A percentile compares a stretch with the other conserved stretches of the same genome.
Conservation (phyloP, 2,113 vertebrate species). For the Phyllostomus discolor region DNA sequence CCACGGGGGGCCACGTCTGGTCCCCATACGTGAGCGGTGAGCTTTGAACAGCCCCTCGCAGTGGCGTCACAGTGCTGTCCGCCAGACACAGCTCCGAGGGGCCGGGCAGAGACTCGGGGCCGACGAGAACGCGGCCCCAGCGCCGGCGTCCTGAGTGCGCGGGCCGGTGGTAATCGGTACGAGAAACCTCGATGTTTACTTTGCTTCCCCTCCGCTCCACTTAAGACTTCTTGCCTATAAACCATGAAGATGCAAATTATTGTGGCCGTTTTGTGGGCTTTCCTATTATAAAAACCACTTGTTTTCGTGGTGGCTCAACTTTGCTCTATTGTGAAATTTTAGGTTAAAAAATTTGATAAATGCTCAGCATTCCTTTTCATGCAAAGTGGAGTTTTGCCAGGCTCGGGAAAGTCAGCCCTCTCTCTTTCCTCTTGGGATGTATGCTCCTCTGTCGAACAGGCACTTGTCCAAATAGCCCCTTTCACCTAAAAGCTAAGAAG, state of each 20-base stretch:
- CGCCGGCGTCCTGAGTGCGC: constrained; percentile 46
- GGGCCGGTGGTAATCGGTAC: constrained; percentile 39
- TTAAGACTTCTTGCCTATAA: constrained; percentile 61
- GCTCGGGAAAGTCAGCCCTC: neutral
- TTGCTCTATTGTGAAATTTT: constrained; percentile 55
- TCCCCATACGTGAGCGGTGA: constrained; percentile 45
- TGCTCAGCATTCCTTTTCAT: neutral
- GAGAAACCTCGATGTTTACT: constrained; percentile 44
- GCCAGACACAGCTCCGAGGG: neutral
- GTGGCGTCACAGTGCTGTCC: constrained; percentile 21
- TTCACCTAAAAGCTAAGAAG: neutral
- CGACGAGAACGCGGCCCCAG: constrained; percentile 41
- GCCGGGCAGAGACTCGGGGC: neutral
- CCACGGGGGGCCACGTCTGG: constrained; percentile 29
- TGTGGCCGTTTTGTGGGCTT: constrained; percentile 55
- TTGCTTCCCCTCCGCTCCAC: constrained; percentile 36
- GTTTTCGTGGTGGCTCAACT: constrained; percentile 20
- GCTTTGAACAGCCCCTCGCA: constrained; percentile 46
- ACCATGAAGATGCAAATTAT: constrained; percentile 54
- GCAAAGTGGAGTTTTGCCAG: neutral
- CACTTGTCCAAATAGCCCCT: neutral
- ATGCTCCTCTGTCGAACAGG: neutral
- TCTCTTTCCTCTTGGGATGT: neutral
- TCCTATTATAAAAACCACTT: constrained; percentile 43
- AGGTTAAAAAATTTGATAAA: constrained; percentile 42